A percentile compares a stretch with the other conserved stretches of the same genome.
phyloP scores from a whole-genome alignment of 2,797 vertebrate species.

The Acomys russatus region DNA sequence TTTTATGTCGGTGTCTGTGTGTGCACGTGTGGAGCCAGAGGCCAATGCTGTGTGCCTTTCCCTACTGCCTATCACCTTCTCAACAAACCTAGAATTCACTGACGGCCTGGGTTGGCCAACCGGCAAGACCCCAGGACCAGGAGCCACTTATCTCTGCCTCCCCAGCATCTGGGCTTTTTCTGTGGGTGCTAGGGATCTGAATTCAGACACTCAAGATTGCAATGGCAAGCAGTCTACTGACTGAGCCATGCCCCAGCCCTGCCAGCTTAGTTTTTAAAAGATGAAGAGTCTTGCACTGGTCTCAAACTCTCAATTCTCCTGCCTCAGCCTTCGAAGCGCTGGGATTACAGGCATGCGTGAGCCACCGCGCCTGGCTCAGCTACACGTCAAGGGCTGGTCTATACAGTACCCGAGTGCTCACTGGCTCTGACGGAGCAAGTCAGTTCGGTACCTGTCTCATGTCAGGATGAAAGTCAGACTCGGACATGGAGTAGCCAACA shows the following conservation, averaged over 20 bases:
- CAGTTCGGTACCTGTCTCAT: neutral
- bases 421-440: neutral
- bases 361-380: neutral
- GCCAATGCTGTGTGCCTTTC: neutral
- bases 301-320: neutral
- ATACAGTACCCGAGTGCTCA: slow-evolving; percentile 29
- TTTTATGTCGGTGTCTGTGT: too few relatives aligned
- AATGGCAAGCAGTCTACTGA: neutral
- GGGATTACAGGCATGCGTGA: neutral
- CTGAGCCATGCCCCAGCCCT: neutral
- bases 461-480: neutral
- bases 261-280: neutral
- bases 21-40: neutral
- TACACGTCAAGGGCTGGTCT: slow-evolving; percentile 23
- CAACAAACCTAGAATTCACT: neutral
- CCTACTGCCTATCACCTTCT: neutral
- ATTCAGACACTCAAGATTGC: neutral
- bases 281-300: neutral
- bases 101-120: neutral
- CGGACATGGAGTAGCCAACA: neutral
- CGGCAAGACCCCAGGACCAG: neutral
- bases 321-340: neutral
- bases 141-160: neutral
- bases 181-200: neutral
- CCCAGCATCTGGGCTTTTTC: neutral